Conservation (phyloP, 2,888 invertebrate species). For the Magallana nippona region DNA sequence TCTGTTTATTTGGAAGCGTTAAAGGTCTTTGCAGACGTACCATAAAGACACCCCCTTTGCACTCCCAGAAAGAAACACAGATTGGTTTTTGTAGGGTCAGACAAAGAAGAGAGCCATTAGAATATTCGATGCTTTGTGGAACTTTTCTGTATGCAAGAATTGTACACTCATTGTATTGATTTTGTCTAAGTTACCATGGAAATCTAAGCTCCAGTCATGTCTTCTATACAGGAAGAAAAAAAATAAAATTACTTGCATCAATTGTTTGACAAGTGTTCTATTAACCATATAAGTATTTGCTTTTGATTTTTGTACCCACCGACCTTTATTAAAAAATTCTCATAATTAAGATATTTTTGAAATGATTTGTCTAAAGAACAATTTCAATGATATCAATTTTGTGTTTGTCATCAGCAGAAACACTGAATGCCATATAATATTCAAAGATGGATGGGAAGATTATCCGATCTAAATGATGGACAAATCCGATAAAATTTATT, state of each 20-base stretch:
- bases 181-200: slow-evolving; percentile 8
- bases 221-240: slow-evolving; percentile 10
- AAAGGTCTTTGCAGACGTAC: neutral
- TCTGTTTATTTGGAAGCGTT: neutral
- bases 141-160: neutral
- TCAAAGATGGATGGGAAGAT: too few species aligned
- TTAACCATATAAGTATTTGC: too few species aligned
- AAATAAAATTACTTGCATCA: neutral
- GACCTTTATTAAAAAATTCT: too few species aligned
- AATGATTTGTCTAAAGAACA: too few species aligned
- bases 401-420: too few species aligned
- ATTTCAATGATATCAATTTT: too few species aligned
- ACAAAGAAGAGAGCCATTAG: neutral
- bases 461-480: too few species aligned
- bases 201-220: slow-evolving; percentile 5
- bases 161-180: neutral
- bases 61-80: neutral
- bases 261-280: too few species aligned
- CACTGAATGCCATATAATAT: too few species aligned
- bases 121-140: neutral
- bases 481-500: too few species aligned
- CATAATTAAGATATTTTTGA: too few species aligned
- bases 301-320: too few species aligned
- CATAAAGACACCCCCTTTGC: neutral
- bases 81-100: neutral